Evolutionary conservation across 2,113 vertebrate species (phyloP).

Genomic region (Paralichthys olivaceus): DNA sequence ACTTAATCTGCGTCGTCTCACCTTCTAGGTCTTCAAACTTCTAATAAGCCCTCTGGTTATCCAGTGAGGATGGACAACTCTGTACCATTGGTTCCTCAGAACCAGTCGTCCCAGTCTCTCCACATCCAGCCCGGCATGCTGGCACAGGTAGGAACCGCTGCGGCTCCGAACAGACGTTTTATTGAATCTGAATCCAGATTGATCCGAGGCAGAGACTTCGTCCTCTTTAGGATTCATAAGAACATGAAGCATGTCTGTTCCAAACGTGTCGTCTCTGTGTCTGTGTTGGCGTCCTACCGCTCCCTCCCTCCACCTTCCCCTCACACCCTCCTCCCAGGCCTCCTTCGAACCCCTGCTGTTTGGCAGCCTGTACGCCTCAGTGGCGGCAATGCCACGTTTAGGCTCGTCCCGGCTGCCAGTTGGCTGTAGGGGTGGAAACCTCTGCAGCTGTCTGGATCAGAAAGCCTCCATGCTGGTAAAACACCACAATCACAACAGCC

Average conservation of each 20-base stretch:
- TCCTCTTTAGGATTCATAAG: background rate
- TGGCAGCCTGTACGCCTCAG: constrained; percentile 91
- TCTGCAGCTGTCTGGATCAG: constrained; percentile 89
- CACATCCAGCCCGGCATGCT: constrained; percentile 97
- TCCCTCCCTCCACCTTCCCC: constrained; percentile 26
- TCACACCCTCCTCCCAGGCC: constrained; percentile 86
- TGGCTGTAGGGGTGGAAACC: constrained; percentile 90
- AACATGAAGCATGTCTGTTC: background rate
- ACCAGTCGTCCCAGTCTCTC: constrained; percentile 91
- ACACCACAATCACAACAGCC: constrained; percentile 26
- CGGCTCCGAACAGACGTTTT: background rate
- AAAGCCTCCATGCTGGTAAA: constrained; percentile 94
- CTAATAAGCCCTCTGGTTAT: constrained; percentile 92
- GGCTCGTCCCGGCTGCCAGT: constrained; percentile 90
- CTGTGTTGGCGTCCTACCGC: constrained; percentile 19
- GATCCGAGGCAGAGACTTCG: background rate
- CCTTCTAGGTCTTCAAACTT: constrained; percentile 88
- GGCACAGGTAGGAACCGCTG: constrained; percentile 87
- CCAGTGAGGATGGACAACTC: constrained; percentile 97
- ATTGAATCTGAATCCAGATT: constrained; percentile 3
- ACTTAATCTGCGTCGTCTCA: background rate
- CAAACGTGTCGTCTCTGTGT: constrained; percentile 5
- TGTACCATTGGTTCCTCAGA: constrained; percentile 94
- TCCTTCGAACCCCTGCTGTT: constrained; percentile 94
- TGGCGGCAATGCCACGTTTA: constrained; percentile 90